Percentiles rank a stretch among this genome's conserved stretches.
Evolutionary conservation across 1,140 invertebrate species (phyloP).

Genomic region (Plectus sambesii): DNA sequence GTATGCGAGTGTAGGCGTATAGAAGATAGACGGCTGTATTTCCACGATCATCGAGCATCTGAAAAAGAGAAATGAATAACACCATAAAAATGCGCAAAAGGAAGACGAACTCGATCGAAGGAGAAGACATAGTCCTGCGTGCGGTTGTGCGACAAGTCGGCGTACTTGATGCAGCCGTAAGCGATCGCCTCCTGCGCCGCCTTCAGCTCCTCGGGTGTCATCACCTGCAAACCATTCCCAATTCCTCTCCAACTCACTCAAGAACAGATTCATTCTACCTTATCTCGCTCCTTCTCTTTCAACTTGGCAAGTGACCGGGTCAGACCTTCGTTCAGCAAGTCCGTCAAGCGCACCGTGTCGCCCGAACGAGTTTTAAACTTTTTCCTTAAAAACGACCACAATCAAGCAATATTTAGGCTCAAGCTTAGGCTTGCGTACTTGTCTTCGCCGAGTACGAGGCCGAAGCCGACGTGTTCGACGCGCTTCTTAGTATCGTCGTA

Average conservation of each 20-base stretch:
- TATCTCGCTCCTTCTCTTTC: conserved; percentile 75
- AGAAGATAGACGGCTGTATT: conserved; percentile 96
- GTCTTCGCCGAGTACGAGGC: conserved; percentile 93
- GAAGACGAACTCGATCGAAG: conserved; percentile 66
- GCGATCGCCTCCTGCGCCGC: conserved; percentile 77
- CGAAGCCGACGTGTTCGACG: conserved; percentile 84
- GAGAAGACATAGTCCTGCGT: conserved; percentile 94
- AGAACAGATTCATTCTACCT: no score
- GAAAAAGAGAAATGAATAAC: conserved; percentile 21
- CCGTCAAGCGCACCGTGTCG: conserved; percentile 76
- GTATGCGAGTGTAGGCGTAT: conserved; percentile 86
- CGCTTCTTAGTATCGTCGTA: conserved; percentile 44
- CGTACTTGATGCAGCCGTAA: conserved; percentile 97
- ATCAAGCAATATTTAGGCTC: background rate
- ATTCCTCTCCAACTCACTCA: background rate
- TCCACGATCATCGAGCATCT: conserved; percentile 96
- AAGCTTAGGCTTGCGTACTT: no score
- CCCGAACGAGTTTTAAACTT: conserved; percentile 98
- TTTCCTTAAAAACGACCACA: conserved; percentile 55
- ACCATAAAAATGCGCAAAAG: conserved; percentile 17
- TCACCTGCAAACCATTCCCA: conserved; percentile 49
- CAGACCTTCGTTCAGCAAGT: conserved; percentile 87
- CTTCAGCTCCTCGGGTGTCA: conserved; percentile 69
- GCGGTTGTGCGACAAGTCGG: conserved; percentile 84
- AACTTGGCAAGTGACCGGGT: conserved; percentile 71